A percentile compares a stretch with the other conserved stretches of the same genome.
These are phyloP conservation scores for Diabrotica undecimpunctata DNA, from an alignment of 1,140 invertebrate genomes.

Conservation along the genomic window DNA sequence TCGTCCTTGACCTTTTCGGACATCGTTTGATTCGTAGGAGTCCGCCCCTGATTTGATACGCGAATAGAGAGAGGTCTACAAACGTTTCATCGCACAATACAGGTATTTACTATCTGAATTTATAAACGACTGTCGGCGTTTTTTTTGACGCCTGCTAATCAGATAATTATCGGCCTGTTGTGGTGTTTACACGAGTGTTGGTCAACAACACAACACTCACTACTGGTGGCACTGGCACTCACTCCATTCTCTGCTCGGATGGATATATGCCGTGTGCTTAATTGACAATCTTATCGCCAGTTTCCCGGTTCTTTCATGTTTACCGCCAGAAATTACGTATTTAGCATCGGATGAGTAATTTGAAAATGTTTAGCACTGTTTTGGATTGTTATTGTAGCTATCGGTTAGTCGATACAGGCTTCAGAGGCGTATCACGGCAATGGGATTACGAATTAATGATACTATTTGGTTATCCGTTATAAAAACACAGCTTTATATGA, in stretches of 20 bases:
- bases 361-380: not conserved
- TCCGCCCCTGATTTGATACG: not conserved
- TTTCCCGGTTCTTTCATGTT: not conserved
- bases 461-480: too few species aligned
- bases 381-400: not conserved
- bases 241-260: not conserved
- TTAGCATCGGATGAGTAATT: constrained; percentile 2
- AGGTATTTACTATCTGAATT: not conserved
- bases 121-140: not conserved
- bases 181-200: not conserved
- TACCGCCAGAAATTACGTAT: constrained; percentile 2
- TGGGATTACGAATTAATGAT: too few species aligned
- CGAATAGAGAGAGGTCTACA: too few species aligned
- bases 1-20: too few species aligned
- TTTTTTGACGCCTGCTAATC: constrained; percentile 2
- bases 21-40: not conserved
- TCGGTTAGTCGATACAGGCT: too few species aligned
- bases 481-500: too few species aligned
- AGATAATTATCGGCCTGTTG: not conserved
- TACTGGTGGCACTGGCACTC: not conserved
- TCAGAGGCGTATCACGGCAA: too few species aligned
- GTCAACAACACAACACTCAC: not conserved
- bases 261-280: not conserved
- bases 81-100: not conserved
- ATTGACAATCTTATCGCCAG: not conserved